Percentiles rank a stretch among this genome's conserved stretches.
Evolutionary conservation across 2,888 invertebrate species (phyloP).

Genomic region (Cryptocheilus praepositus): DNA sequence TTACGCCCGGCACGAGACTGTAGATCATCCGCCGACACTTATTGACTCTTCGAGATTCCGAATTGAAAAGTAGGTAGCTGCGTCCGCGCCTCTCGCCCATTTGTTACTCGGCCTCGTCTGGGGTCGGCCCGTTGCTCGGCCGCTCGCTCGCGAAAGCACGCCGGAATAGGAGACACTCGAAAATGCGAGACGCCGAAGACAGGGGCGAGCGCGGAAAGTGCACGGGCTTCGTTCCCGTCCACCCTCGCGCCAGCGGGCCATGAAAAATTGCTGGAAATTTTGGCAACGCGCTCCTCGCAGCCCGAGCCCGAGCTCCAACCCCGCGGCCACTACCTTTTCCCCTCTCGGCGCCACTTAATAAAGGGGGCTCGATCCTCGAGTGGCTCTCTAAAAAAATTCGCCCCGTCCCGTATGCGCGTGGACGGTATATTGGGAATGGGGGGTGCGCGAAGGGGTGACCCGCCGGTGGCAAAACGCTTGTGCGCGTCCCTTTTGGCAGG

Average conservation of each 20-base stretch:
- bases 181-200: background rate
- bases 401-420: background rate
- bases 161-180: conserved; percentile 11
- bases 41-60: conserved; percentile 70
- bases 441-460: background rate
- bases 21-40: conserved; percentile 74
- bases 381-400: conserved; percentile 42
- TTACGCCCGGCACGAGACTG: conserved; percentile 55
- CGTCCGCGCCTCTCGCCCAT: conserved; percentile 46
- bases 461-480: no score
- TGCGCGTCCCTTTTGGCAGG: no score
- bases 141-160: conserved; percentile 12
- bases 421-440: background rate
- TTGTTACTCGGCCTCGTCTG: conserved; percentile 42
- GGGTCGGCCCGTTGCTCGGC: background rate
- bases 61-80: conserved; percentile 71
- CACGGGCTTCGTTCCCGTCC: conserved; percentile 17
- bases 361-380: conserved; percentile 45
- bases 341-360: conserved; percentile 49
- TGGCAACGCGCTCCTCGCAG: conserved; percentile 34
- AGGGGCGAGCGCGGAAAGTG: background rate
- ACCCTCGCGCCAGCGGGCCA: conserved; percentile 52
- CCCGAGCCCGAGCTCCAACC: background rate
- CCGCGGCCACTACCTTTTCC: background rate
- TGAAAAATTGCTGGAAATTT: conserved; percentile 62